Percentiles rank a stretch among this genome's conserved stretches.
These are phyloP conservation scores for Pachypanchax playfairii DNA, from an alignment of 2,113 vertebrate species.

Conservation along the genomic window DNA sequence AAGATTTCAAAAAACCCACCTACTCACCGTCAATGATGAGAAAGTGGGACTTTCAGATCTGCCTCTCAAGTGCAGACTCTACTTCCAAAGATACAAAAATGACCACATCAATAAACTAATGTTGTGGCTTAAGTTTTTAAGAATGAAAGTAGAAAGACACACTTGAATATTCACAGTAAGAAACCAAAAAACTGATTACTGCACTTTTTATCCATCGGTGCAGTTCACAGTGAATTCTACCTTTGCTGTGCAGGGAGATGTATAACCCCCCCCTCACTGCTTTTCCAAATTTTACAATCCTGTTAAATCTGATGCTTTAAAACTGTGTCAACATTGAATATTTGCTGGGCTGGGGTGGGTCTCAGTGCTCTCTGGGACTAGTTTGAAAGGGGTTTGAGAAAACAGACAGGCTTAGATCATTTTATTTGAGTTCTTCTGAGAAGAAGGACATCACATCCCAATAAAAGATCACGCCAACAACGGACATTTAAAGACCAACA, in stretches of 20 bases:
- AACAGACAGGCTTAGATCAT: slow-evolving; percentile 6
- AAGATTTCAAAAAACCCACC: too few species aligned
- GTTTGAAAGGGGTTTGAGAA: slow-evolving; percentile 10
- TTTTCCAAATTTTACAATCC: slow-evolving; percentile 27
- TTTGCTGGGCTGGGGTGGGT: slow-evolving; percentile 9
- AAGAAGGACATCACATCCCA: background rate
- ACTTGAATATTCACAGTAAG: too few species aligned
- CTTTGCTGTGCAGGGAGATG: background rate
- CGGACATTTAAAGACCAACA: background rate
- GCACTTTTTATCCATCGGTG: background rate
- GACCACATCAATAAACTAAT: too few species aligned
- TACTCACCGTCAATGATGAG: too few species aligned
- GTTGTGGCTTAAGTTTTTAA: too few species aligned
- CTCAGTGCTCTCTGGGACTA: slow-evolving; percentile 23
- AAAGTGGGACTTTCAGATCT: too few species aligned
- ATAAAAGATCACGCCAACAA: background rate
- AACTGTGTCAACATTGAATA: slow-evolving; percentile 44
- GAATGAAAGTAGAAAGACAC: too few species aligned
- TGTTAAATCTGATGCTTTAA: slow-evolving; percentile 8
- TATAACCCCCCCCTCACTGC: background rate
- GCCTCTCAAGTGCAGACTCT: too few species aligned
- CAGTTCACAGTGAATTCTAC: background rate
- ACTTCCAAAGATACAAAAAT: too few species aligned
- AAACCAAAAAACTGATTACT: background rate
- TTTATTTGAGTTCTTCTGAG: background rate